Evolutionary conservation across 2,888 invertebrate species (phyloP).

Genomic region (Plusia festucae): DNA sequence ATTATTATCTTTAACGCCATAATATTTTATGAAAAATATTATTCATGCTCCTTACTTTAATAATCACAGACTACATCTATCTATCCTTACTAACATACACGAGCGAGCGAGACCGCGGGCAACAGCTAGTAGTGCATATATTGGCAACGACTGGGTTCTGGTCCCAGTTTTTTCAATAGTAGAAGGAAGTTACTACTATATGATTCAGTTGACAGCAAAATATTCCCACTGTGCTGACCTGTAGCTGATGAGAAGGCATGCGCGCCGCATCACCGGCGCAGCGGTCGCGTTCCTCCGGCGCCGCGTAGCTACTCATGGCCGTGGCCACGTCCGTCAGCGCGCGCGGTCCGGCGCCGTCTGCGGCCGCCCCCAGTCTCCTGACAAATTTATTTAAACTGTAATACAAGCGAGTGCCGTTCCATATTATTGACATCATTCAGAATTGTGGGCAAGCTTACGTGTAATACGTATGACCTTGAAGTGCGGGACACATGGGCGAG

Average conservation of each 20-base stretch:
- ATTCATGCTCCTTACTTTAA: no score
- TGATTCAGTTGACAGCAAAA: no score
- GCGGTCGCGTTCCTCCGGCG: background rate
- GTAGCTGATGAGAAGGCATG: background rate
- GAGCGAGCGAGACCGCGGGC: no score
- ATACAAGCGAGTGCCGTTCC: background rate
- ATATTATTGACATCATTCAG: no score
- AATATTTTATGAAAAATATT: no score
- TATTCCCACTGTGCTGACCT: background rate
- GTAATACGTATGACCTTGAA: conserved; percentile 37
- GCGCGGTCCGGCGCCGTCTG: conserved; percentile 9
- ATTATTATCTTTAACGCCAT: no score
- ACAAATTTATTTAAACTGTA: background rate
- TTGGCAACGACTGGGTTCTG: no score
- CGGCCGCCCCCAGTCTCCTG: background rate
- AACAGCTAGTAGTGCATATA: no score
- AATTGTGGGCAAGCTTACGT: conserved; percentile 22
- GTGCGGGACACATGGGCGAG: conserved; percentile 41
- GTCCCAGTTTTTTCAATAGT: no score
- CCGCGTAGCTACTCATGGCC: conserved; percentile 6
- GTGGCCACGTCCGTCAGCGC: conserved; percentile 27
- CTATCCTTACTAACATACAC: no score
- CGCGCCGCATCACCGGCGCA: background rate
- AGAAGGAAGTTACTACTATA: no score
- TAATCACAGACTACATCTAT: no score